Conservation (phyloP, 1,140 invertebrate species). For the Homalodisca vitripennis region DNA sequence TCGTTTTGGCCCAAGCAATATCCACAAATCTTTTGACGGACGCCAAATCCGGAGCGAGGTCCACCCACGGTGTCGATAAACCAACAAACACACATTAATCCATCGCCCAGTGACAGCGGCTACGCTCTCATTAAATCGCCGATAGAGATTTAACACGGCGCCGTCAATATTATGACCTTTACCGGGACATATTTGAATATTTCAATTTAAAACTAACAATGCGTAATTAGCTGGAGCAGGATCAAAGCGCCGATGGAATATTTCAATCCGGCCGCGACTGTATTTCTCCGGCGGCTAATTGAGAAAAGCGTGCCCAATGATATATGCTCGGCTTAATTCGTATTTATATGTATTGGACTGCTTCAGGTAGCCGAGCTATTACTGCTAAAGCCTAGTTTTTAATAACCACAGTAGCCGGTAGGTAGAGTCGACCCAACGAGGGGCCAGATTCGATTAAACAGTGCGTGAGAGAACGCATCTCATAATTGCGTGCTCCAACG, state of each 20-base stretch:
- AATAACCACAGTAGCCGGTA: not conserved
- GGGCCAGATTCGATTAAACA: no score
- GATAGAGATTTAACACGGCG: constrained; percentile 17
- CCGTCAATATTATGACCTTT: constrained; percentile 9
- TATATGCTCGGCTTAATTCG: constrained; percentile 1
- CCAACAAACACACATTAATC: no score
- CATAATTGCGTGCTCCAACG: no score
- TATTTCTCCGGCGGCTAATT: not conserved
- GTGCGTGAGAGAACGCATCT: no score
- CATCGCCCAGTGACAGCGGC: no score
- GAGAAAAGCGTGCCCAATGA: constrained; percentile 15
- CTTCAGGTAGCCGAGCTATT: not conserved
- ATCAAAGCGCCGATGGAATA: constrained; percentile 5
- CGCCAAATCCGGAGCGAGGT: no score
- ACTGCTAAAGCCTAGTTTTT: constrained; percentile 11
- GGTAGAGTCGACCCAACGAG: not conserved
- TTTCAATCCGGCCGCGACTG: no score
- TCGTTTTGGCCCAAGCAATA: no score
- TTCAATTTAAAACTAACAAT: constrained; percentile 16
- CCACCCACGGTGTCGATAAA: no score
- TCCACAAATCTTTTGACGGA: no score
- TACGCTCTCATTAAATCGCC: not conserved
- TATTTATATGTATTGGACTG: constrained; percentile 26
- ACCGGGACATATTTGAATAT: constrained; percentile 15
- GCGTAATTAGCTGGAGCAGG: not conserved